Conservation (phyloP, 2,888 invertebrate species). For the Pycnomerus fuliginosus region DNA sequence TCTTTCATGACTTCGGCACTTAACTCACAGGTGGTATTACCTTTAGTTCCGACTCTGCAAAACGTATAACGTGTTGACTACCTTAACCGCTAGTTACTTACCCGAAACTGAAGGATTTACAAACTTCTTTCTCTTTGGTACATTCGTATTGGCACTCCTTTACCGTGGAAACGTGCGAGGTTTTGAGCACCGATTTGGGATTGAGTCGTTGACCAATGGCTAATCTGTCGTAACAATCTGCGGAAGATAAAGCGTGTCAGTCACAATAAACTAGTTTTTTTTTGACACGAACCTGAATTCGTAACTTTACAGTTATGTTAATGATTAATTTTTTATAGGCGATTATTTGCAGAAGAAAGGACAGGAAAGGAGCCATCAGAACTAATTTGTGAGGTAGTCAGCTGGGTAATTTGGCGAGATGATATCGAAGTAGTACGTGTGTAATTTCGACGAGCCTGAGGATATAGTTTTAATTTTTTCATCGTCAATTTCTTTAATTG, state of each 20-base stretch:
- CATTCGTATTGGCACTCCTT: constrained; percentile 56
- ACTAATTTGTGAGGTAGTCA: no score
- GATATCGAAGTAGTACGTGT: no score
- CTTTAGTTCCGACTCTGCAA: constrained; percentile 59
- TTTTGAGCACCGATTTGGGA: constrained; percentile 48
- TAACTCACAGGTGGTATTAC: constrained; percentile 63
- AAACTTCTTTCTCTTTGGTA: constrained; percentile 51
- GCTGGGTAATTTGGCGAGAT: no score
- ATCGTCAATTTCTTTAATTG: no score
- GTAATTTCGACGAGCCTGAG: no score
- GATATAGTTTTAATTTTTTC: no score
- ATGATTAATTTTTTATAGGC: constrained; percentile 17
- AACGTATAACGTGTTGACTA: constrained; percentile 14
- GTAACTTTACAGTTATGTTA: constrained; percentile 34
- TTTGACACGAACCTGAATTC: constrained; percentile 28
- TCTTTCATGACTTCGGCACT: constrained; percentile 54
- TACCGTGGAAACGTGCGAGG: constrained; percentile 47
- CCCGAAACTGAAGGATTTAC: constrained; percentile 58
- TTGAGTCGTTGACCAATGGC: constrained; percentile 55
- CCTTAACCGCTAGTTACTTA: constrained; percentile 38
- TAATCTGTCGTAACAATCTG: constrained; percentile 58
- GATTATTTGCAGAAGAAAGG: no score
- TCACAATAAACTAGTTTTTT: constrained; percentile 24
- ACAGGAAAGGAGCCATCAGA: no score
- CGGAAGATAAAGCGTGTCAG: constrained; percentile 3